phyloP scores from a whole-genome alignment of 2,113 vertebrate genomes.

The Calidris pugnax region DNA sequence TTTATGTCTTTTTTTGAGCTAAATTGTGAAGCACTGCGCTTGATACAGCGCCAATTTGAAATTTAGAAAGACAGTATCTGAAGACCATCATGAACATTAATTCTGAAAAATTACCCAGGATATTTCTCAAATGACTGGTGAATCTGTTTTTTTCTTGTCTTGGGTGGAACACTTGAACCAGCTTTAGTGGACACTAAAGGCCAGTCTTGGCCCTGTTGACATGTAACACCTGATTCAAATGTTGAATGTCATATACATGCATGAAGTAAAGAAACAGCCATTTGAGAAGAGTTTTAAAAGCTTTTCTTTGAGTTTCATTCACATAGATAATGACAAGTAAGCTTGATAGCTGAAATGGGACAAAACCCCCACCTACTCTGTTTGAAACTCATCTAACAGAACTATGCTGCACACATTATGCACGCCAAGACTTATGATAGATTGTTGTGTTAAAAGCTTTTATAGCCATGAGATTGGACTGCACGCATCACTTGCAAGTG shows the following conservation, averaged over 20 bases:
- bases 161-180: background rate
- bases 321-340: background rate
- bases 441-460: background rate
- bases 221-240: background rate
- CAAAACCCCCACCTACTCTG: background rate
- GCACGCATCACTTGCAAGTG: background rate
- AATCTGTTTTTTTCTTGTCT: background rate
- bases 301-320: background rate
- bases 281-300: background rate
- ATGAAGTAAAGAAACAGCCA: background rate
- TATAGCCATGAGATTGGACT: background rate
- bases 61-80: background rate
- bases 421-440: background rate
- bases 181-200: background rate
- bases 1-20: background rate
- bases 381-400: background rate
- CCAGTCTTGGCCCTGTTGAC: background rate
- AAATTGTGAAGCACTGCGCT: background rate
- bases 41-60: background rate
- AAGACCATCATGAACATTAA: background rate
- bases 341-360: background rate
- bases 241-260: accelerated
- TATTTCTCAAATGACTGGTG: background rate
- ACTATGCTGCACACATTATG: background rate
- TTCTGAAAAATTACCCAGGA: background rate